A percentile compares a stretch with the other conserved stretches of the same genome.
Conservation (phyloP, 2,888 invertebrate species). For the Amphipoea oculea region DNA sequence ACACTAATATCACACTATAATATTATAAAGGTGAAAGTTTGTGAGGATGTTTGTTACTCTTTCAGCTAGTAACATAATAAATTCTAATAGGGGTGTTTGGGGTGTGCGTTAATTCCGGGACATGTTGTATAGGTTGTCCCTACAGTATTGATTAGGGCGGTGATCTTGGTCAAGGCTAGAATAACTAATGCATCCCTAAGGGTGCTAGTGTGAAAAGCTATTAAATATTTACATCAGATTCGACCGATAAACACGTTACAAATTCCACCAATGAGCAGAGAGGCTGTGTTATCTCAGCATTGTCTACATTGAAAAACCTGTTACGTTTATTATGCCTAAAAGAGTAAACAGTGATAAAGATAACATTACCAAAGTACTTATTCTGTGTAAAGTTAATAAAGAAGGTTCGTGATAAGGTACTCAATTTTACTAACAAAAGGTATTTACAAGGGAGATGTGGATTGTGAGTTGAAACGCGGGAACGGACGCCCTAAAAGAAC, state of each 20-base stretch:
- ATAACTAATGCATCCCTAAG: constrained; percentile 19
- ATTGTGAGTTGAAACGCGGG: too few species aligned
- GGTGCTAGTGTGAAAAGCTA: constrained; percentile 17
- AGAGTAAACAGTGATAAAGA: not conserved
- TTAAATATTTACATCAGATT: constrained; percentile 28
- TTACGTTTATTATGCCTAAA: not conserved
- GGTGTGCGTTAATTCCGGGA: not conserved
- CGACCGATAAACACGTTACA: constrained; percentile 15
- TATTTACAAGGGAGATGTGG: not conserved
- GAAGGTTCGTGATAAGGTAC: not conserved
- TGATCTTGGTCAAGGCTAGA: not conserved
- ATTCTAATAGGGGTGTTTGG: not conserved
- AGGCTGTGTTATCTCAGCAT: not conserved
- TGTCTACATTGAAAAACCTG: not conserved
- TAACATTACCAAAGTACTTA: not conserved
- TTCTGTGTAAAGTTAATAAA: not conserved
- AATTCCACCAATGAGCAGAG: not conserved
- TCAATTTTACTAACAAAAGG: not conserved
- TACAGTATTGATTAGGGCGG: not conserved
- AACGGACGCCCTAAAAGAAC: not conserved
- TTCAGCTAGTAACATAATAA: too few species aligned
- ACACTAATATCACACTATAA: too few species aligned
- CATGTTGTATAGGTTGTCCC: not conserved
- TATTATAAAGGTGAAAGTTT: too few species aligned
- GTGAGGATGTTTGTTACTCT: too few species aligned